Base-by-base conservation (phyloP, 1,140 invertebrate species). In the Antheraea pernyi region DNA sequence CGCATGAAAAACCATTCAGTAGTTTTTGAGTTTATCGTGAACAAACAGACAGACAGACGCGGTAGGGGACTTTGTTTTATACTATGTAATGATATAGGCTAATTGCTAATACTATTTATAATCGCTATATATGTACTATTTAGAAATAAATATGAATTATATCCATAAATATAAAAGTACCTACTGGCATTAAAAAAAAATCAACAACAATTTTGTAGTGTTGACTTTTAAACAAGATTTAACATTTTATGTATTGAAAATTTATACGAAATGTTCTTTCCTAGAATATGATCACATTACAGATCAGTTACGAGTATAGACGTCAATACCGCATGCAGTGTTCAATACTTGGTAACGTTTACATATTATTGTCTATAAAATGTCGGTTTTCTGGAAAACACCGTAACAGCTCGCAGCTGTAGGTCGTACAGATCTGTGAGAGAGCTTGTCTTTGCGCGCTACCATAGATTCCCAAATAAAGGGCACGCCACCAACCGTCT, bases 281-380 rank as follows among this genome's bases (percentile, higher is more conserved):
- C 70, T 63, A 36, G 69, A 66, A 71, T 68, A 73, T 75, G 71
- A 71, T 73, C 58, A 71, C 67, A 72, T 39, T 70, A 37, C 37
- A 61, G 70, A 39, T 42, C 53, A 67, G 70, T 73, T 64, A 36
- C 68, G 70, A 66, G 16, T 53, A 53, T 13, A 53, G 46, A 66
- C 75, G 71, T 72, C 68, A 69, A 71, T 77, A 71, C 79, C 77
- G 78, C 80, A 83, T 83, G 79, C 72, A 70, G 67, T 64, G 75
- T 72, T 73, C 74, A 76, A 80, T 80, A 81, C 80, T 85, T 79
- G 69, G 70, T 74, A 75, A 70, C 79, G 76, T 77, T 84, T 72
- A 78, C 80, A 79, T 83, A 83, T 85, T 85, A 76, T 73, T 81
- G 75, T 71, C 73, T 79, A 84, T 88, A 86, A 86, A 86, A 70